A percentile compares a stretch with the other conserved stretches of the same genome.
phyloP scores from a whole-genome alignment of 2,888 invertebrate species.

The Helicoverpa assulta region DNA sequence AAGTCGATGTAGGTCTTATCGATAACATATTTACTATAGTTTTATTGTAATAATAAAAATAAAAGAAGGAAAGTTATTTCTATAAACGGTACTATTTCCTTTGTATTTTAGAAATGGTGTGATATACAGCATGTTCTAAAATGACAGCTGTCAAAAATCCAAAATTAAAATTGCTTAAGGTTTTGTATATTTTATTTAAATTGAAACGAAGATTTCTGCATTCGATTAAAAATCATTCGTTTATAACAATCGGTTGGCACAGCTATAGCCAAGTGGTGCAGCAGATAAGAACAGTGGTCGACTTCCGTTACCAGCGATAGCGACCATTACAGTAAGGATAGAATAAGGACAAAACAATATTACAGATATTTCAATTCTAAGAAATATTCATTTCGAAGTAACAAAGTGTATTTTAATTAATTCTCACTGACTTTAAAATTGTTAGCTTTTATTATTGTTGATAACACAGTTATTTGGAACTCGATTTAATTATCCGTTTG shows the following conservation, averaged over 20 bases:
- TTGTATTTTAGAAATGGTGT: not conserved
- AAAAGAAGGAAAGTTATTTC: not conserved
- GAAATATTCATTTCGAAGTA: conserved; percentile 56
- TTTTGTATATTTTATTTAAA: not conserved
- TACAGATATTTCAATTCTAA: conserved; percentile 65
- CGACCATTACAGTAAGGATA: conserved; percentile 65
- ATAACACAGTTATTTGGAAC: conserved; percentile 25
- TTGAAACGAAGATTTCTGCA: conserved; percentile 19
- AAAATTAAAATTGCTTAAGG: not conserved
- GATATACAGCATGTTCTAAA: not conserved
- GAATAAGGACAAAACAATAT: conserved; percentile 71
- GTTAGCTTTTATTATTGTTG: conserved; percentile 4
- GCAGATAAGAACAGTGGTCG: conserved; percentile 79
- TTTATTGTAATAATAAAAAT: not conserved
- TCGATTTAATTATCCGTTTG: conserved; percentile 11
- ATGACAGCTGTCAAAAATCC: not conserved
- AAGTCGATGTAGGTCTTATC: conserved; percentile 17
- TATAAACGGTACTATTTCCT: not conserved
- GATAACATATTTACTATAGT: conserved; percentile 8
- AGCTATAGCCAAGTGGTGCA: conserved; percentile 50
- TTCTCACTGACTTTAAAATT: conserved; percentile 27
- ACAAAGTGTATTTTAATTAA: conserved; percentile 21
- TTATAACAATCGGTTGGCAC: conserved; percentile 59
- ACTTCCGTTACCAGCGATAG: conserved; percentile 77
- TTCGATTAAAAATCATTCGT: conserved; percentile 57